Evolutionary conservation across 2,797 vertebrate species (phyloP).

Genomic region (Cirrhinus mrigala): DNA sequence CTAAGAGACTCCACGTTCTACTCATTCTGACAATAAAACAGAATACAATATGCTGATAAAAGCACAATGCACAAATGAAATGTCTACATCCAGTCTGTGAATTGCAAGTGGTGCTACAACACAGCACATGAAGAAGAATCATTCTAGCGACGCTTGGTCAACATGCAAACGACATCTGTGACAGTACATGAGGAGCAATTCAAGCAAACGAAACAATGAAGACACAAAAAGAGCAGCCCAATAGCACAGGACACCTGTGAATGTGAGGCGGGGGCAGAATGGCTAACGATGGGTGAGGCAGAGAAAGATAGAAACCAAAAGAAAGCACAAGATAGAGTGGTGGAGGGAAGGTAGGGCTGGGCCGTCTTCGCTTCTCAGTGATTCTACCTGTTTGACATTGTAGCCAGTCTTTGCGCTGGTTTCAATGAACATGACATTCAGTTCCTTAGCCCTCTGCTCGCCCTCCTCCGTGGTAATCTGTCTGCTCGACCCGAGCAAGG

Average conservation of each 20-base stretch:
- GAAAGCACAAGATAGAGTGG: slow-evolving; percentile 14
- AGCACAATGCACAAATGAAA: neutral
- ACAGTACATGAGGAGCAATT: slow-evolving; percentile 45
- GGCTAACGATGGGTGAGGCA: slow-evolving; percentile 54
- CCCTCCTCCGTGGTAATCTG: slow-evolving; percentile 97
- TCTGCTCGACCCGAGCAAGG: slow-evolving; percentile 82
- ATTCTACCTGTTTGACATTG: slow-evolving; percentile 95
- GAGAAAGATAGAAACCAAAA: slow-evolving; percentile 40
- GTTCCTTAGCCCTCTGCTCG: slow-evolving; percentile 96
- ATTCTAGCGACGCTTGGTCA: neutral
- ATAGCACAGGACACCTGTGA: slow-evolving; percentile 52
- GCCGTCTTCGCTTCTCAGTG: slow-evolving; percentile 64
- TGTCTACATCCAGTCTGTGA: slow-evolving; percentile 8
- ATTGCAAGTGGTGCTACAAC: neutral
- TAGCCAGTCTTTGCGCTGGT: slow-evolving; percentile 97
- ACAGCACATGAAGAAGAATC: slow-evolving; percentile 7
- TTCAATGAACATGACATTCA: slow-evolving; percentile 98
- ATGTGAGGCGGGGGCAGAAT: slow-evolving; percentile 36
- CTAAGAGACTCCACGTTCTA: neutral
- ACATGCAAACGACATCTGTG: slow-evolving; percentile 48
- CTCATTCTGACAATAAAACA: neutral
- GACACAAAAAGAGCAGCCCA: slow-evolving; percentile 42
- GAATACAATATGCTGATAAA: neutral
- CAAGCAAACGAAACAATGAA: slow-evolving; percentile 28
- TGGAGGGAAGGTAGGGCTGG: slow-evolving; percentile 62